Base-by-base conservation (phyloP, 2,797 vertebrate genomes). In the Amblyopsis hoosieri region DNA sequence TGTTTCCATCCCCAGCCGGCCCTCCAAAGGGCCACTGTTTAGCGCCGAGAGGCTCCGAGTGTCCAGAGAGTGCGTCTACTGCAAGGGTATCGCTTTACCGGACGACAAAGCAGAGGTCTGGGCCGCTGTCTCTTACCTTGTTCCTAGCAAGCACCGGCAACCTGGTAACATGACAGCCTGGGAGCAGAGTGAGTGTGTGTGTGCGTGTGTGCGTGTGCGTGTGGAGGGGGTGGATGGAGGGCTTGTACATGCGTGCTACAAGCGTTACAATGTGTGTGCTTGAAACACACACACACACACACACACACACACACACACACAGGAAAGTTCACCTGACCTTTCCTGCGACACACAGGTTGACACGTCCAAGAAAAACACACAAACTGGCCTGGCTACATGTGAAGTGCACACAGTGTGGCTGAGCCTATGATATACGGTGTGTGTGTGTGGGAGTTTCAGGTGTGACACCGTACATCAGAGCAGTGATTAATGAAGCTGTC, bases 41-140 rank as follows among this genome's bases (percentile, higher is more conserved):
- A 42, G 49, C 31, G 59, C 81, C 83, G 89, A 90, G 86, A 87
- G 87, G 72, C 78, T 82, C 64, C 67, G 85, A 90, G 87, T 88
- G 85, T 84, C 81, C 74, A 79, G 31, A 83, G 78, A 87, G 79
- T 75, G 78, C 66, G 73, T 85, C 76, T 81, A 71, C 58, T 29
- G 23, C 23, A 29, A 4, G 57, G 72, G 65, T 86, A 88, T 91
- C 71, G 5, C 65, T 88, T 29, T 90, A 87, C 87, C 54, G 64
- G 71, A 73, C 55, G 74, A 90, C 89, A 90, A 91, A 90, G 85
- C 77, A 68, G 58, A 80, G 85, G 82, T 87, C 87, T 80, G 53
- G 72, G 72, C 78, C 74, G 69, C 74, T 73, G 85, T 84, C 85
- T 82, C 81, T 62, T 51, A 70, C 57, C 82, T 83, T 89, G 87